A percentile compares a stretch with the other conserved stretches of the same genome.
phyloP scores from a whole-genome alignment of 64 coral and sea anemone species.

The Pocillopora verrucosa region DNA sequence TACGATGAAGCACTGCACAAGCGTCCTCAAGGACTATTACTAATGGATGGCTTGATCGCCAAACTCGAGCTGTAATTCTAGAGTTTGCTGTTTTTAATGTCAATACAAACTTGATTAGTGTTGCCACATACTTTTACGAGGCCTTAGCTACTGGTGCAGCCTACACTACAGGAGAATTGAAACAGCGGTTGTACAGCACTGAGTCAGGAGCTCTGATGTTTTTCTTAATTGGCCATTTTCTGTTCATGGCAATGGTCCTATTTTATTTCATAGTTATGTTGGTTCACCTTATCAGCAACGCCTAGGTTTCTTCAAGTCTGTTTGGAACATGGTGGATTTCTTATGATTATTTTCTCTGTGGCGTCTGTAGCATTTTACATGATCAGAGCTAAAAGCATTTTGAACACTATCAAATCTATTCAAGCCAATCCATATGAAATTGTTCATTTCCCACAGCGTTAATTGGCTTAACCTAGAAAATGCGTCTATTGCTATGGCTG shows the following conservation, averaged over 20 bases:
- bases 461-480: slow-evolving; percentile 59
- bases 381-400: slow-evolving; percentile 39
- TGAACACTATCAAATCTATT: slow-evolving; percentile 30
- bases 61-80: slow-evolving; percentile 62
- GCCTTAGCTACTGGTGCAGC: slow-evolving; percentile 40
- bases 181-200: slow-evolving; percentile 44
- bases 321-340: slow-evolving; percentile 80
- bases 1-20: no score
- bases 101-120: slow-evolving; percentile 62
- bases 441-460: slow-evolving; percentile 62
- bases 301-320: neutral
- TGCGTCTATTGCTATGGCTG: slow-evolving; percentile 41
- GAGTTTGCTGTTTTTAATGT: slow-evolving; percentile 67
- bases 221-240: slow-evolving; percentile 40
- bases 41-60: slow-evolving; percentile 49
- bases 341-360: slow-evolving; percentile 25
- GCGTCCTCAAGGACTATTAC: no score
- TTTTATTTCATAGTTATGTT: slow-evolving; percentile 6
- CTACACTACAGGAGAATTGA: slow-evolving; percentile 32
- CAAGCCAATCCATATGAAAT: slow-evolving; percentile 63
- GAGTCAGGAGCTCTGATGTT: neutral
- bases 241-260: slow-evolving; percentile 26
- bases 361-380: slow-evolving; percentile 61
- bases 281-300: no score
- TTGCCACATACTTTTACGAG: slow-evolving; percentile 52